Conservation (phyloP, 2,113 vertebrate genomes). For the Ondatra zibethicus region DNA sequence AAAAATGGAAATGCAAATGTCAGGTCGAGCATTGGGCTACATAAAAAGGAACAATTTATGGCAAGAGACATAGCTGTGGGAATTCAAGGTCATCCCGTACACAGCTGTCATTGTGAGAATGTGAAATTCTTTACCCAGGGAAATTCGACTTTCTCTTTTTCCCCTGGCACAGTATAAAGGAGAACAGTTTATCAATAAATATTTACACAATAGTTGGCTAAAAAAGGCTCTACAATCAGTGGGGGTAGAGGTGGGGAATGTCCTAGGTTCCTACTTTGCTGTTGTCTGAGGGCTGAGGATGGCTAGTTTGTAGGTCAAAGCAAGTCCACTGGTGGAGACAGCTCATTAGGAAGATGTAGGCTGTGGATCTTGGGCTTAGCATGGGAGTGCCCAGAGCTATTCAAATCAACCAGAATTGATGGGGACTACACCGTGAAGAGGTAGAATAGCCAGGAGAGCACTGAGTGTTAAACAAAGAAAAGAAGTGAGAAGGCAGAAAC, state of each 20-base stretch:
- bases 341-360: neutral
- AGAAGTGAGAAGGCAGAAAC: neutral
- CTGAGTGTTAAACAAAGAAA: neutral
- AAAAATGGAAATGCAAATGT: neutral
- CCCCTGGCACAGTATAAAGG: neutral
- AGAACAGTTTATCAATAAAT: conserved; percentile 1
- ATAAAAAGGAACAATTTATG: neutral
- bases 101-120: neutral
- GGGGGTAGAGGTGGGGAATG: neutral
- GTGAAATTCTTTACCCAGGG: conserved; percentile 15
- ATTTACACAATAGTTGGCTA: neutral
- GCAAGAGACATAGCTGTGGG: neutral
- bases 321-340: neutral
- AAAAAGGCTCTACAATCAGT: neutral
- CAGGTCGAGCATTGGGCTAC: neutral
- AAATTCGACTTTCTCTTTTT: conserved; percentile 12
- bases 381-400: neutral
- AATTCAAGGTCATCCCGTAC: neutral
- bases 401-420: neutral
- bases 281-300: neutral
- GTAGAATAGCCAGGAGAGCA: neutral
- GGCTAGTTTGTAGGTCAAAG: neutral
- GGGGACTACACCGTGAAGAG: neutral
- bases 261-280: neutral
- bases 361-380: neutral